These are phyloP conservation scores for Agelas oroides DNA, from an alignment of 37 sponge, comb jelly and placozoan species.

Conservation along the genomic window DNA sequence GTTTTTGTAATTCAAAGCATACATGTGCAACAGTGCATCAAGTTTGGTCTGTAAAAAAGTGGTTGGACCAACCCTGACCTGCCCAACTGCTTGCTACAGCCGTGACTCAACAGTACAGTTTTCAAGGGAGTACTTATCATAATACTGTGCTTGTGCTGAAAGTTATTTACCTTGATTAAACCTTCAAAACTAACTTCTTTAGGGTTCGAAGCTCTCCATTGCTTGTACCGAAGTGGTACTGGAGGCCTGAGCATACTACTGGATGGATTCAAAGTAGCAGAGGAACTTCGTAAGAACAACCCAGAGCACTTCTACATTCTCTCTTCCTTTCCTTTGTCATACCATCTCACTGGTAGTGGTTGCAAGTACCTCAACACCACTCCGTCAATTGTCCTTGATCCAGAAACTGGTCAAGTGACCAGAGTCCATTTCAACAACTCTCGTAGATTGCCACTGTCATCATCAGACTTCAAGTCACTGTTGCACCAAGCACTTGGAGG, in stretches of 20 bases:
- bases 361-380: not conserved
- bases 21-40: no score
- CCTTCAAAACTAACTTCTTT: no score
- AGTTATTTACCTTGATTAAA: no score
- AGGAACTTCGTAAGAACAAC: constrained; percentile 4
- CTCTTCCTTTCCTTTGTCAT: not conserved
- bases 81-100: no score
- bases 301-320: constrained; percentile 21
- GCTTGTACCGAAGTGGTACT: not conserved
- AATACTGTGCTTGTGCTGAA: no score
- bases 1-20: no score
- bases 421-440: constrained; percentile 12
- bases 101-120: no score
- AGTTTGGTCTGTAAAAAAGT: no score
- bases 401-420: not conserved
- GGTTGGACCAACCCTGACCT: no score
- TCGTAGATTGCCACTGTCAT: not conserved
- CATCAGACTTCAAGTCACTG: not conserved
- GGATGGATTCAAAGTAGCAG: constrained; percentile 35
- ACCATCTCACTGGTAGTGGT: not conserved
- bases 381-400: not conserved
- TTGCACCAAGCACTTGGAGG: not conserved
- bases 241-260: constrained; percentile 2
- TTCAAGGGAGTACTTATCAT: no score
- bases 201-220: constrained; percentile 14